A percentile compares a stretch with the other conserved stretches of the same genome.
These are phyloP conservation scores for Parotia lawesii DNA, from an alignment of 2,113 vertebrate species.

Conservation along the genomic window DNA sequence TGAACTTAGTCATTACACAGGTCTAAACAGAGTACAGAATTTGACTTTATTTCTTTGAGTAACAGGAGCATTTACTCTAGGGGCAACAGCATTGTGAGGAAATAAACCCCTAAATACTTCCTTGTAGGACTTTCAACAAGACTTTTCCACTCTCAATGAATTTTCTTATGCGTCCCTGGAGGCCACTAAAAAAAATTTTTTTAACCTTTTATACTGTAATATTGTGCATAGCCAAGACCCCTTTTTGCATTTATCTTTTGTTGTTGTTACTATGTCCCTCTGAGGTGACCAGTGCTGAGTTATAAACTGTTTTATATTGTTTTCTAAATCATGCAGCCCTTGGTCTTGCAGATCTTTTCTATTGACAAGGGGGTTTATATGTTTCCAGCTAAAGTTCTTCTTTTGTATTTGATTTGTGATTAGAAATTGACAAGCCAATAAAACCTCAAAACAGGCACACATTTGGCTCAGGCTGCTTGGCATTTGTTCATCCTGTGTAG, in stretches of 20 bases:
- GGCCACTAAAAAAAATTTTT: neutral
- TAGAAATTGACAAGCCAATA: neutral
- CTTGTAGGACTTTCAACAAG: neutral
- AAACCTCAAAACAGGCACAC: neutral
- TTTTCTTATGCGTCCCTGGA: constrained; percentile 1
- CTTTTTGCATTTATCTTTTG: neutral
- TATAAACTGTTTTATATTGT: neutral
- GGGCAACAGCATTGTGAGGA: neutral
- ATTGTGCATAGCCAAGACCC: neutral
- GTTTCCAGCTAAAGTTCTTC: neutral
- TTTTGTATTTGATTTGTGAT: constrained; percentile 5
- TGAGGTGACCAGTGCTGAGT: neutral
- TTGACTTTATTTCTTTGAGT: neutral
- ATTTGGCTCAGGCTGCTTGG: neutral
- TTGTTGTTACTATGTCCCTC: neutral
- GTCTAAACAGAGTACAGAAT: neutral
- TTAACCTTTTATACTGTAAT: neutral
- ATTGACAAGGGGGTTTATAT: neutral
- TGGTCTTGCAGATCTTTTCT: neutral
- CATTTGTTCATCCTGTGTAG: neutral
- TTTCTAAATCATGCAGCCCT: neutral
- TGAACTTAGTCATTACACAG: neutral
- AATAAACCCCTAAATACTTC: constrained; percentile 9
- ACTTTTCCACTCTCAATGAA: neutral
- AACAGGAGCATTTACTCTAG: neutral